Evolutionary conservation across 2,113 vertebrate genomes (phyloP).

Genomic region (Crocuta crocuta): DNA sequence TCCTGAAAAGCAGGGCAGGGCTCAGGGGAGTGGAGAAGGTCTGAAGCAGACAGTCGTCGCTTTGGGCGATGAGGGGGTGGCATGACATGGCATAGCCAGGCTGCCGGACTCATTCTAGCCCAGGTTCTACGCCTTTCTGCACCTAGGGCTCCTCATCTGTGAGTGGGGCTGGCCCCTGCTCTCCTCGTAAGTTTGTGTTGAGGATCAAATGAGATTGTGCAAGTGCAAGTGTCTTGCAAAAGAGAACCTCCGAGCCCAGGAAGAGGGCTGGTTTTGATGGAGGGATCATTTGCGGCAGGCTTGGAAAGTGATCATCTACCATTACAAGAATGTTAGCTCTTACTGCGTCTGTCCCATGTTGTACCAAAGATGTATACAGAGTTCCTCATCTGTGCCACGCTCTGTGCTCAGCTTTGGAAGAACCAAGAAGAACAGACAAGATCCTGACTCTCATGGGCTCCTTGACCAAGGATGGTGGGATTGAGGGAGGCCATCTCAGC

Average conservation of each 20-base stretch:
- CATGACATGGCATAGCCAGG: too few relatives aligned
- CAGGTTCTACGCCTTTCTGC: neutral
- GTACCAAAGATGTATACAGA: neutral
- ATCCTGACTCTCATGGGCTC: neutral
- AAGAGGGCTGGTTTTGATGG: neutral
- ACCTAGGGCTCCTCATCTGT: neutral
- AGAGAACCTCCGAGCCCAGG: neutral
- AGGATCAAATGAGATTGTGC: neutral
- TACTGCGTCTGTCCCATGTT: rapidly evolving
- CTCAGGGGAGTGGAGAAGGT: neutral
- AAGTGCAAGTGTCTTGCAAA: neutral
- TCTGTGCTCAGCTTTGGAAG: neutral
- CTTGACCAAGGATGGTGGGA: neutral
- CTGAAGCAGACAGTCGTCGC: neutral
- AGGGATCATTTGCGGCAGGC: too few relatives aligned
- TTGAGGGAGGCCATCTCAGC: neutral
- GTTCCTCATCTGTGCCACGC: neutral
- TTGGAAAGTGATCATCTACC: neutral
- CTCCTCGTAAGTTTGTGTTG: neutral
- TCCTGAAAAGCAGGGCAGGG: neutral
- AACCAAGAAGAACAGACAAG: neutral
- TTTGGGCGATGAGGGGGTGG: rapidly evolving
- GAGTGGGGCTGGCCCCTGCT: too few relatives aligned
- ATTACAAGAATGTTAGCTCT: neutral
- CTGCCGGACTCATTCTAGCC: neutral